These are phyloP conservation scores for Andrena chrysosceles DNA, from an alignment of 2,888 invertebrate species.

Conservation along the genomic window DNA sequence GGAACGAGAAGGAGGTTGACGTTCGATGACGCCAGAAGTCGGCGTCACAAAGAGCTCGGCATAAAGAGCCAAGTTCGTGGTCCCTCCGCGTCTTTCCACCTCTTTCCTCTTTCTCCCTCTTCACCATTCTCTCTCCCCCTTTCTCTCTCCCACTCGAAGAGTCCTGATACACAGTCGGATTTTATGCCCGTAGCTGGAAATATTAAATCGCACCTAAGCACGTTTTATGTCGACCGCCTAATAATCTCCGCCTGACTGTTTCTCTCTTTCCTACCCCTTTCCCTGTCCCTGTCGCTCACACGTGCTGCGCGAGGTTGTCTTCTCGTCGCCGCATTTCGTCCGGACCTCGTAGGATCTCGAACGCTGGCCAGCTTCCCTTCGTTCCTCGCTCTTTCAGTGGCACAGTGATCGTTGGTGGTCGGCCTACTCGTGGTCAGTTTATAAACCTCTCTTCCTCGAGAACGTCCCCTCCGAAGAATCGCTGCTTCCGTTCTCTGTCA, in stretches of 20 bases:
- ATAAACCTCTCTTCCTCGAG: conserved; percentile 10
- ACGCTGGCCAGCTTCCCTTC: conserved; percentile 33
- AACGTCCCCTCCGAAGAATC: neutral
- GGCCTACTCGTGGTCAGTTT: conserved; percentile 14
- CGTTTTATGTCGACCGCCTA: conserved; percentile 83
- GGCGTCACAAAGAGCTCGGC: conserved; percentile 69
- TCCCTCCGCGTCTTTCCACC: conserved; percentile 53
- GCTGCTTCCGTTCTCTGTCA: neutral
- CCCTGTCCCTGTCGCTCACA: conserved; percentile 14
- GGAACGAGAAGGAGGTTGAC: conserved; percentile 57
- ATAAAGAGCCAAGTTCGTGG: conserved; percentile 59
- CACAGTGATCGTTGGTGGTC: conserved; percentile 51
- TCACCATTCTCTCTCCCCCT: conserved; percentile 5
- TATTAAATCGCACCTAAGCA: conserved; percentile 85
- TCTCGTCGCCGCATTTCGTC: conserved; percentile 20
- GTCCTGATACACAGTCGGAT: conserved; percentile 77
- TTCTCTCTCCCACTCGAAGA: conserved; percentile 30
- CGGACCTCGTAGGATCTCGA: conserved; percentile 25
- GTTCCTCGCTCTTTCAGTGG: neutral
- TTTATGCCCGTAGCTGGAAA: conserved; percentile 84
- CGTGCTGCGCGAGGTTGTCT: conserved; percentile 16
- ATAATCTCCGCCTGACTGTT: conserved; percentile 76
- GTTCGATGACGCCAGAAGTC: conserved; percentile 70
- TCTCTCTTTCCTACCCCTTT: conserved; percentile 47
- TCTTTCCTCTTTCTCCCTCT: conserved; percentile 22